phyloP scores from a whole-genome alignment of 2,888 invertebrate genomes.

The Acanthosoma haemorrhoidale region DNA sequence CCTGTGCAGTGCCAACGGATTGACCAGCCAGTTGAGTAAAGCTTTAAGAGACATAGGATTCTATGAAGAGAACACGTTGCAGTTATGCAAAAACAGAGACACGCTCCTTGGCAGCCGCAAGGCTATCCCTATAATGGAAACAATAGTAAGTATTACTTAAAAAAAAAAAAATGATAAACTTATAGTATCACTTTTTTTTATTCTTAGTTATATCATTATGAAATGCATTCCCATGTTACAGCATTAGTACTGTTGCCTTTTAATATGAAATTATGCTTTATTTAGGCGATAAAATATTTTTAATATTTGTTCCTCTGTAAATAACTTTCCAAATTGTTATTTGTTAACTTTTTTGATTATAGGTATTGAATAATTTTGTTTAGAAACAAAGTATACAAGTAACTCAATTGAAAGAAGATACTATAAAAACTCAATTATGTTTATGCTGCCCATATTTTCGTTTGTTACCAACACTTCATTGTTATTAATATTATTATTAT shows the following conservation, averaged over 20 bases:
- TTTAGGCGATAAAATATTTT: background rate
- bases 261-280: background rate
- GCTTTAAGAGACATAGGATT: background rate
- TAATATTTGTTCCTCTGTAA: background rate
- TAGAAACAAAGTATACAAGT: background rate
- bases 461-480: background rate
- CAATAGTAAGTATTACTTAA: constrained; percentile 3
- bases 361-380: constrained; percentile 6
- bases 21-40: background rate
- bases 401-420: background rate
- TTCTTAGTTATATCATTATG: background rate
- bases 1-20: constrained; percentile 6
- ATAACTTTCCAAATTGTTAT: background rate
- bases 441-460: background rate
- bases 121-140: constrained; percentile 21
- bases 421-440: constrained; percentile 7
- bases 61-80: constrained; percentile 16
- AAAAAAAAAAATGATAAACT: too few species aligned
- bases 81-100: constrained; percentile 23
- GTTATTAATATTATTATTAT: background rate
- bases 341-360: background rate
- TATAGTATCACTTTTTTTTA: too few species aligned
- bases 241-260: constrained; percentile 1
- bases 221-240: background rate
- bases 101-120: background rate